These are phyloP conservation scores for Sycophaga agraensis DNA, from an alignment of 1,140 invertebrate genomes.

Conservation along the genomic window DNA sequence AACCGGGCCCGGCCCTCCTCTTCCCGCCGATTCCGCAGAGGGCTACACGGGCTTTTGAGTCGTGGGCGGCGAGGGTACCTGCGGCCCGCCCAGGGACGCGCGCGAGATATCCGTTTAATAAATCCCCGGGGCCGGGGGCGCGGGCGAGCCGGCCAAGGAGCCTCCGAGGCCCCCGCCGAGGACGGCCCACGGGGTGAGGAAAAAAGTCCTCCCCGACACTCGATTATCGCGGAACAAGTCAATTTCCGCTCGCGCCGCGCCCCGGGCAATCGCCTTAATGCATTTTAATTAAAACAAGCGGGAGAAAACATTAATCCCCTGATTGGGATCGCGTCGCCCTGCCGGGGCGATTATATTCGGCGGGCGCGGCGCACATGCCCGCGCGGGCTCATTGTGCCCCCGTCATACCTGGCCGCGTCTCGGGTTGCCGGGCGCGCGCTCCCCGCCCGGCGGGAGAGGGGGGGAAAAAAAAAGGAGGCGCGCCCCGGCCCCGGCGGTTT, in stretches of 20 bases:
- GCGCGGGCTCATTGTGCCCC: constrained; percentile 46
- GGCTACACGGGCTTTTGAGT: neutral
- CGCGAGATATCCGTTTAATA: neutral
- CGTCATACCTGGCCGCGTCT: constrained; percentile 52
- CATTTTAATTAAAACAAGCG: too few relatives aligned
- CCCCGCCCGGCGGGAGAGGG: too few relatives aligned
- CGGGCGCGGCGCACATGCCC: constrained; percentile 10
- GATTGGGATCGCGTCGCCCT: too few relatives aligned
- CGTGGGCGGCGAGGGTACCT: neutral
- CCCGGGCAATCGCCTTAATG: too few relatives aligned
- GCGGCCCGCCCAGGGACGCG: neutral
- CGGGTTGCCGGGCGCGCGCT: too few relatives aligned
- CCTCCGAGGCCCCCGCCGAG: neutral
- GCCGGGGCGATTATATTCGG: too few relatives aligned
- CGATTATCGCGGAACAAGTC: neutral
- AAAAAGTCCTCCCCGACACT: neutral
- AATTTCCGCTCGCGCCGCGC: neutral
- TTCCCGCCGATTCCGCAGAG: neutral
- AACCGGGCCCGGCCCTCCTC: too few relatives aligned
- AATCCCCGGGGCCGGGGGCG: too few relatives aligned
- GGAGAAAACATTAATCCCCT: too few relatives aligned
- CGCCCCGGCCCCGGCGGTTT: too few relatives aligned
- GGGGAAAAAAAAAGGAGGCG: too few relatives aligned
- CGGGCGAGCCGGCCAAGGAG: neutral
- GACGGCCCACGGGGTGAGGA: too few relatives aligned